Percentiles rank a stretch among this genome's conserved stretches.
phyloP scores from a whole-genome alignment of 2,797 vertebrate genomes.

The Nasua narica region DNA sequence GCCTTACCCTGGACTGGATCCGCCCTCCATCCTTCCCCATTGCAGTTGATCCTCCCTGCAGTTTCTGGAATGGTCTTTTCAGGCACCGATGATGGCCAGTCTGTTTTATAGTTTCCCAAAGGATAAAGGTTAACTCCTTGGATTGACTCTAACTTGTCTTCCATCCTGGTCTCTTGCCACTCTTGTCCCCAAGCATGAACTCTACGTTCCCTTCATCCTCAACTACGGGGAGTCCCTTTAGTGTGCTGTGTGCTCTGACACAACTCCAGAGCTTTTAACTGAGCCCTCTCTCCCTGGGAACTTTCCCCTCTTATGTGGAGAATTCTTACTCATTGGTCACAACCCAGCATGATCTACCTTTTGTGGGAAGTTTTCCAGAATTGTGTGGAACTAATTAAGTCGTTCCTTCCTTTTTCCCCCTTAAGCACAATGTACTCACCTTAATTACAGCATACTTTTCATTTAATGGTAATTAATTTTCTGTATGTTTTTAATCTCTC shows the following conservation, averaged over 20 bases:
- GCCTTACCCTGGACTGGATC: neutral
- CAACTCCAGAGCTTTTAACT: neutral
- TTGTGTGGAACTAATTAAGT: constrained; percentile 41
- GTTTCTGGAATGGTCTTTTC: neutral
- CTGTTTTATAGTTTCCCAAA: neutral
- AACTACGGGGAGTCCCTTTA: neutral
- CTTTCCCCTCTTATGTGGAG: neutral
- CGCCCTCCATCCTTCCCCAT: neutral
- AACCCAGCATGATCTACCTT: neutral
- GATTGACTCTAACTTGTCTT: neutral
- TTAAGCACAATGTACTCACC: constrained; percentile 26
- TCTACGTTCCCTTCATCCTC: neutral
- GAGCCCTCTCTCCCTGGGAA: neutral
- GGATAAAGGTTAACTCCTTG: neutral
- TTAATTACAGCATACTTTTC: constrained; percentile 49
- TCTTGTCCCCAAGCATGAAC: neutral
- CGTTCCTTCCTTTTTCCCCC: neutral
- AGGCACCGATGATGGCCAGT: neutral
- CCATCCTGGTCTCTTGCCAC: neutral
- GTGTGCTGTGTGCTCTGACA: neutral
- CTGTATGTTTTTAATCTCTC: constrained; percentile 32
- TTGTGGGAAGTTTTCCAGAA: neutral
- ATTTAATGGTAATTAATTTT: constrained; percentile 51
- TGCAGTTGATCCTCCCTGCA: fast-evolving
- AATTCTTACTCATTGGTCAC: neutral